phyloP scores from a whole-genome alignment of 2,113 vertebrate genomes.

The Ranitomeya imitator region DNA sequence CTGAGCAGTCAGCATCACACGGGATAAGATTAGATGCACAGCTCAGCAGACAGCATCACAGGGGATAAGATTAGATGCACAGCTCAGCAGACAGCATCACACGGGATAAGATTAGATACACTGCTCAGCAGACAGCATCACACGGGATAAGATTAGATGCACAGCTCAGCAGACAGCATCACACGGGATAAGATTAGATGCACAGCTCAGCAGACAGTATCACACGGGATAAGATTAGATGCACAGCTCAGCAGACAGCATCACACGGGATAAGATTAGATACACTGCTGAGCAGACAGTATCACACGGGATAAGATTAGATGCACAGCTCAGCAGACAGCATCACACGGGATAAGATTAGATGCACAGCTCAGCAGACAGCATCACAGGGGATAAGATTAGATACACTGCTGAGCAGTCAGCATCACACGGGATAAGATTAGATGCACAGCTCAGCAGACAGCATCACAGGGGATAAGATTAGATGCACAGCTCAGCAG shows the following conservation, averaged over 20 bases:
- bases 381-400: background rate
- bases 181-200: no score
- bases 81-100: no score
- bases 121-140: background rate
- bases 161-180: no score
- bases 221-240: background rate
- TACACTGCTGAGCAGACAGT: background rate
- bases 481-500: constrained; percentile 1
- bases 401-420: background rate
- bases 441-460: background rate
- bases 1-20: no score
- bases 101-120: no score
- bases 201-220: background rate
- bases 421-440: no score
- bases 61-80: background rate
- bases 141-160: background rate
- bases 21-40: background rate
- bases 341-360: no score
- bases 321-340: background rate
- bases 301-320: background rate
- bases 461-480: background rate
- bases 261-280: no score
- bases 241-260: no score
- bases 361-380: background rate
- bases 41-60: background rate